A percentile compares a stretch with the other conserved stretches of the same genome.
These are phyloP conservation scores for Augiades crinisus DNA, from an alignment of 2,888 invertebrate species.

Conservation along the genomic window DNA sequence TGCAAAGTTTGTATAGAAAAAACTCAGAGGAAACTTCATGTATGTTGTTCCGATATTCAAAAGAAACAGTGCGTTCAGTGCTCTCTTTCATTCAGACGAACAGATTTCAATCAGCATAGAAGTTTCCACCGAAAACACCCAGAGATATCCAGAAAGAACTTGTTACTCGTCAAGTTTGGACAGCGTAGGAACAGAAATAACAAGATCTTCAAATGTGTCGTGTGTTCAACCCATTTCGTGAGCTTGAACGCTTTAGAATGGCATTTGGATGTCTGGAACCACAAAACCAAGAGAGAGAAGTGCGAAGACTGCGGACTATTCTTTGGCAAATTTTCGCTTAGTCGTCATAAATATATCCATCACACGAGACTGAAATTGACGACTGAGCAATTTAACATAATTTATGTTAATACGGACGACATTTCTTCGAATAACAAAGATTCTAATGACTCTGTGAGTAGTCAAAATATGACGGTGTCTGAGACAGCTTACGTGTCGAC, in stretches of 20 bases:
- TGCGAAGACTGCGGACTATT: neutral
- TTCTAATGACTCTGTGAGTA: too few species aligned
- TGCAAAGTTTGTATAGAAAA: constrained; percentile 16
- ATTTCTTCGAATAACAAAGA: neutral
- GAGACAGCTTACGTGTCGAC: neutral
- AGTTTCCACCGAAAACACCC: neutral
- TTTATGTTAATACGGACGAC: neutral
- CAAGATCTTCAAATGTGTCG: constrained; percentile 7
- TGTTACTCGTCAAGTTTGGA: constrained; percentile 3
- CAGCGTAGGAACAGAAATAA: neutral
- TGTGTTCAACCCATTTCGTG: constrained; percentile 15
- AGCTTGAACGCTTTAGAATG: constrained; percentile 1
- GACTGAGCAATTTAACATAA: constrained; percentile 1
- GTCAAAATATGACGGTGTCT: neutral
- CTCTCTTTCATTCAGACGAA: constrained; percentile 1
- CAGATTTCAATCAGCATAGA: neutral
- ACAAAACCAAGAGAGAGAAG: neutral
- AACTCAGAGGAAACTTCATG: neutral
- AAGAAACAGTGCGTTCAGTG: constrained; percentile 13
- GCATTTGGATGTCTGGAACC: constrained; percentile 5
- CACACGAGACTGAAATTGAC: neutral
- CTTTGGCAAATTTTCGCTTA: neutral
- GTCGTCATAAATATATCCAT: constrained; percentile 7
- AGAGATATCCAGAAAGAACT: constrained; percentile 15
- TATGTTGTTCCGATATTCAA: constrained; percentile 20